A percentile compares a stretch with the other conserved stretches of the same genome.
phyloP scores from a whole-genome alignment of 1,140 invertebrate species.

The Tetramorium parvispinum region DNA sequence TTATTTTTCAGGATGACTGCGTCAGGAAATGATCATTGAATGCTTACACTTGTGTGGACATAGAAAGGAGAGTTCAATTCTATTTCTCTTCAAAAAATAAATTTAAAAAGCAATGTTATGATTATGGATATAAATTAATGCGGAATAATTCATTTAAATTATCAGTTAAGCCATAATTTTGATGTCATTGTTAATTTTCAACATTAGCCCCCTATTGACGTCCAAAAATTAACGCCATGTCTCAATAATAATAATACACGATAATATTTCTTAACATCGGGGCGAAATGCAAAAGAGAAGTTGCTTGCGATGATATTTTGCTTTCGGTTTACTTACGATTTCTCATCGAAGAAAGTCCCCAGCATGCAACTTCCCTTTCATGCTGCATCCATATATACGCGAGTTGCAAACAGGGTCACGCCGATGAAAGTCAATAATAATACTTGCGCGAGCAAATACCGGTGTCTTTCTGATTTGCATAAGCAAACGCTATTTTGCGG shows the following conservation, averaged over 20 bases:
- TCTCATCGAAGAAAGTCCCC: slow-evolving; percentile 57
- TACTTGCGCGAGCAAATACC: slow-evolving; percentile 48
- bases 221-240: not conserved
- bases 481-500: slow-evolving; percentile 20
- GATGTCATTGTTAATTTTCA: not conserved
- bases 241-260: not conserved
- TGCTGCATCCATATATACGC: slow-evolving; percentile 8
- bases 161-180: not conserved
- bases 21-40: not conserved
- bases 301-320: slow-evolving; percentile 23
- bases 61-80: not conserved
- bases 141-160: not conserved
- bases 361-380: slow-evolving; percentile 52
- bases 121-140: not conserved
- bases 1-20: not conserved
- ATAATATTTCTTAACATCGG: not conserved
- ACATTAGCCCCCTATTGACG: not conserved
- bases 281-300: not conserved
- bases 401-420: slow-evolving; percentile 52
- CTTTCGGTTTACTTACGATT: slow-evolving; percentile 56
- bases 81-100: not conserved
- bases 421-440: slow-evolving; percentile 60
- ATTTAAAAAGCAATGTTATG: not conserved
- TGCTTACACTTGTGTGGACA: not conserved
- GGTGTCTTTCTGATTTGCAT: slow-evolving; percentile 48